Evolutionary conservation across 2,113 vertebrate genomes (phyloP).

Genomic region (Ptychochromis oligacanthus): DNA sequence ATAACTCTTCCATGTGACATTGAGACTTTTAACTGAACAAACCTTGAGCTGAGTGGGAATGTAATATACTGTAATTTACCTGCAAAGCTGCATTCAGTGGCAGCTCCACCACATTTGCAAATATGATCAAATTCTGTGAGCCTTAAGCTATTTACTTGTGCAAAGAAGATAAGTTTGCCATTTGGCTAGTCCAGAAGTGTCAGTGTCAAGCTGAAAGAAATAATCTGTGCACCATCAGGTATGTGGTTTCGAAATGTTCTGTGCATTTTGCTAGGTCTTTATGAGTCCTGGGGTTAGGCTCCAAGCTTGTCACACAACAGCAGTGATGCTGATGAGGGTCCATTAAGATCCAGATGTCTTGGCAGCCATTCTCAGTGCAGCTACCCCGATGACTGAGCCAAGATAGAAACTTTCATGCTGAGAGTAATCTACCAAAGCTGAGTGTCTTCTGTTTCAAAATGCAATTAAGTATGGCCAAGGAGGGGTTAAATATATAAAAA

Average conservation of each 20-base stretch:
- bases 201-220: not conserved
- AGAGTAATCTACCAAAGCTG: not conserved
- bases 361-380: constrained; percentile 29
- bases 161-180: not conserved
- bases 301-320: constrained; percentile 32
- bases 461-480: constrained; percentile 10
- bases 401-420: constrained; percentile 23
- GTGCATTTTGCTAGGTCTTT: constrained; percentile 7
- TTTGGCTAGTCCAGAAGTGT: not conserved
- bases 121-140: constrained; percentile 2
- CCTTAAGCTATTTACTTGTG: not conserved
- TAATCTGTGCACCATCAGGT: not conserved
- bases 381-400: constrained; percentile 18
- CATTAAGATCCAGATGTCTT: constrained; percentile 68
- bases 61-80: not conserved
- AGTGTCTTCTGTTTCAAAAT: not conserved
- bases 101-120: constrained; percentile 10
- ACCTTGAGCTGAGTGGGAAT: constrained; percentile 6
- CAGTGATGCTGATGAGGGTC: constrained; percentile 52
- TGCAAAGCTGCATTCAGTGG: not conserved
- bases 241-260: constrained; percentile 11
- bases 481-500: constrained; percentile 18
- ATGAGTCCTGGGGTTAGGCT: constrained; percentile 31
- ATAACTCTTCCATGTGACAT: constrained; percentile 3
- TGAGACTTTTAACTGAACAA: constrained; percentile 11